Base-by-base conservation (phyloP, 2,888 invertebrate species). In the Hypselothyrea guttata region DNA sequence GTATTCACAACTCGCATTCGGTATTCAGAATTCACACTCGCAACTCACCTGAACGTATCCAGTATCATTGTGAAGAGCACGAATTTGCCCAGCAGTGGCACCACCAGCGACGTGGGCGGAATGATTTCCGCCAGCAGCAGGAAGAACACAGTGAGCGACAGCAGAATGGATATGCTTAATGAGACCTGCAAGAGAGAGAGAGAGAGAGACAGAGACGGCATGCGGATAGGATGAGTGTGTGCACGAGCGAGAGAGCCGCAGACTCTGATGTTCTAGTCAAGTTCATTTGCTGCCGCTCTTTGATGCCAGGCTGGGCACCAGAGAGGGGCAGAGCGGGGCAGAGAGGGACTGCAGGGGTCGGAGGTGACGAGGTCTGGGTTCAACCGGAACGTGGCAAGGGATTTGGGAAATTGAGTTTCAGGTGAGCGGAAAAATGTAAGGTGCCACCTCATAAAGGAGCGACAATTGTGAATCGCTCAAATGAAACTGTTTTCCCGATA, bases 71-170 rank as follows among this genome's bases (percentile, higher is more conserved):
- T 97, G 92, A 97, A 97, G 82, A 97, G 94, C 90, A 97, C 96
- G 90, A 97, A 97, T 92, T 97, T 97, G 89, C 97, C 97, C 84
- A 97, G 94, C 81, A 97, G 93, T 77, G 97, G 97, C 88, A 97
- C 97, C 86, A 97, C 97, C 87, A 97, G 93, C 81, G 97, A 97
- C 53, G 97, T 97, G 81, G 97, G 97, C 84, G 96, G 95, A 91
- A 95, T 95, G 89, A 95, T 95, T 91, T 95, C 95, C 88, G 95
- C 95, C 89, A 96, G 91, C 90, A 97, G 94, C 91, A 97, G 92
- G 94, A 97, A 97, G 94, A 97, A 97, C 93, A 97, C 97, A 90
- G 97, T 97, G 90, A 97, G 93, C 89, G 97, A 97, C 90, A 97
- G 94, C 89, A 97, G 92, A 91, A 97, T 97, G 88, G 96, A 97